Percentiles rank a stretch among this genome's conserved stretches.
Conservation (phyloP, 2,888 invertebrate species). For the Melinaea marsaeus region DNA sequence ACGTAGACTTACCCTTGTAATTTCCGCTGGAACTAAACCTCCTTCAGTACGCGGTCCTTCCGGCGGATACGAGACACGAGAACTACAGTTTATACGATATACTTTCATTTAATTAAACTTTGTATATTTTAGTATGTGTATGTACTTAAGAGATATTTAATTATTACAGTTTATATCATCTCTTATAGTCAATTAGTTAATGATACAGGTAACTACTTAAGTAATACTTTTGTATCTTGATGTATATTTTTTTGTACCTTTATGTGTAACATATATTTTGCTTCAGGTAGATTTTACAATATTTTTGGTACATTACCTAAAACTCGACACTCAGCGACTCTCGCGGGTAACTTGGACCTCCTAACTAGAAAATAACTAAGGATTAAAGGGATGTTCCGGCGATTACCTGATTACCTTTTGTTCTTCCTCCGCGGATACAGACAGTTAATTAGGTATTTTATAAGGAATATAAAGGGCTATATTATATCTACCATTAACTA, state of each 20-base stretch:
- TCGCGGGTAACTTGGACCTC: constrained; percentile 10
- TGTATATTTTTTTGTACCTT: no score
- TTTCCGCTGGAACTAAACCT: constrained; percentile 3
- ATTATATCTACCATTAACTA: neutral
- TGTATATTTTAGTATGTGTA: no score
- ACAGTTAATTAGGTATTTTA: constrained; percentile 3
- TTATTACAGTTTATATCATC: no score
- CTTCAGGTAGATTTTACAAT: constrained; percentile 7
- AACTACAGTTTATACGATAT: no score
- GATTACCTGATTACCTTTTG: constrained; percentile 14
- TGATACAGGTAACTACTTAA: no score
- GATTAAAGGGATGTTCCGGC: constrained; percentile 19
- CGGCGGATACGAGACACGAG: neutral
- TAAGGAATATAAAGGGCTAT: constrained; percentile 1
- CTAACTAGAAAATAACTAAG: constrained; percentile 19
- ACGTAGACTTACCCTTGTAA: neutral
- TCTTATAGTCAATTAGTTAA: no score
- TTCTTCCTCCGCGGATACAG: constrained; percentile 13
- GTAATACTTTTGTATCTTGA: no score
- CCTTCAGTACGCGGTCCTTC: neutral
- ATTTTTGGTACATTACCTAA: constrained; percentile 10
- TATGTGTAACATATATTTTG: neutral
- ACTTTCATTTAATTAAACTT: no score
- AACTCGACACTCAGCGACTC: constrained; percentile 8
- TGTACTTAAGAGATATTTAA: no score